Conservation (phyloP, 2,888 invertebrate genomes). For the Drosophila merina region DNA sequence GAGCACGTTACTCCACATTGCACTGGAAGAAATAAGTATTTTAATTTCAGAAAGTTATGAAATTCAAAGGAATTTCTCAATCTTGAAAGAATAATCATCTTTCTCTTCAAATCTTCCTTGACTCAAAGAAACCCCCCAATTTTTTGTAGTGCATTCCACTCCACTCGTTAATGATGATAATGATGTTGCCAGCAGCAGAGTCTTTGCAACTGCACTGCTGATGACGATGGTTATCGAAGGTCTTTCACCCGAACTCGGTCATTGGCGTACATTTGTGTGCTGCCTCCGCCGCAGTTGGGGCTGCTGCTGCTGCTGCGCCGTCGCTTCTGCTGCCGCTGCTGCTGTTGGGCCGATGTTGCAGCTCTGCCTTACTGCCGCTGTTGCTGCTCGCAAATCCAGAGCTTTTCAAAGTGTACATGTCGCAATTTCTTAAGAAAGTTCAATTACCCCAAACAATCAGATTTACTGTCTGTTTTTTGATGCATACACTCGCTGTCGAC, state of each 20-base stretch:
- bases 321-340: constrained; percentile 11
- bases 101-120: background rate
- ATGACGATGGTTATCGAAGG: constrained; percentile 84
- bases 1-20: constrained; percentile 44
- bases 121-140: background rate
- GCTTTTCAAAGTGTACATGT: constrained; percentile 83
- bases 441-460: constrained; percentile 83
- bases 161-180: constrained; percentile 57
- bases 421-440: constrained; percentile 84
- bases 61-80: background rate
- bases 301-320: constrained; percentile 28
- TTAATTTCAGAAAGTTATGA: background rate
- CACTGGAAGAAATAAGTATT: background rate
- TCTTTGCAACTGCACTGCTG: constrained; percentile 59
- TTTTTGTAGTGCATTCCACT: constrained; percentile 43
- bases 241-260: constrained; percentile 85
- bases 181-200: constrained; percentile 71
- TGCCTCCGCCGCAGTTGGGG: constrained; percentile 58
- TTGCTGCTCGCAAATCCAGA: constrained; percentile 82
- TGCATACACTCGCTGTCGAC: constrained; percentile 70
- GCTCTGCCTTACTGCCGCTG: constrained; percentile 62
- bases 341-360: constrained; percentile 22
- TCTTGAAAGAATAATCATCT: background rate
- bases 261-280: constrained; percentile 84
- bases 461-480: constrained; percentile 82